Percentiles rank a stretch among this genome's conserved stretches.
Evolutionary conservation across 1,140 invertebrate genomes (phyloP).

Genomic region (Diachasma alloeum): DNA sequence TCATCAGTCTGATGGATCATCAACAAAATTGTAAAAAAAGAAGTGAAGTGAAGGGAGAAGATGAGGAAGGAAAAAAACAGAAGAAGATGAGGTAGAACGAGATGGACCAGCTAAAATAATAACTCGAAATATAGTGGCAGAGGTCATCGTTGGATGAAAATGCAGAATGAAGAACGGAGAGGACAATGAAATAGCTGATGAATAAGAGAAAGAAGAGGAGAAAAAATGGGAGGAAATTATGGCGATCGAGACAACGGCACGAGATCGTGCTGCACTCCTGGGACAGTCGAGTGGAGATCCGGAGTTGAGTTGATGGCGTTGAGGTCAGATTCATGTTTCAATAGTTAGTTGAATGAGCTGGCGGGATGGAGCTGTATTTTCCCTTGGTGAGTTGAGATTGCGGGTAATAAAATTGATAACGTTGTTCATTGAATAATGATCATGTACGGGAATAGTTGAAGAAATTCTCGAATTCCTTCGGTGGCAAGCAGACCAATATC

Average conservation of each 20-base stretch:
- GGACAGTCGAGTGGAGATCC: conserved; percentile 21
- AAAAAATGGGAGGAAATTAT: conserved; percentile 33
- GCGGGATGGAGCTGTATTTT: no score
- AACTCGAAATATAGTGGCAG: conserved; percentile 33
- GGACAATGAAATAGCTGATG: conserved; percentile 6
- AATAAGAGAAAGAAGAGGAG: background rate
- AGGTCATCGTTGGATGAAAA: conserved; percentile 22
- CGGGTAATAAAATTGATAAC: no score
- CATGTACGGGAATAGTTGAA: no score
- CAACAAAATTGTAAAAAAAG: conserved; percentile 3
- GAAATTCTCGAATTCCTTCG: no score
- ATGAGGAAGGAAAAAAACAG: background rate
- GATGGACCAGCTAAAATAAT: conserved; percentile 33
- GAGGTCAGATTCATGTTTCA: background rate
- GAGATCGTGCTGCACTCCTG: conserved; percentile 32
- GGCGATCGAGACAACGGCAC: conserved; percentile 39
- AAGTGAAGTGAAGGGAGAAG: background rate
- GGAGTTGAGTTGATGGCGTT: background rate
- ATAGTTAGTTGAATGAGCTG: background rate
- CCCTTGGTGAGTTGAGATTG: no score
- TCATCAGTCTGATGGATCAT: conserved; percentile 33
- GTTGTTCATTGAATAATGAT: no score
- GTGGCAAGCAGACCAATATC: no score
- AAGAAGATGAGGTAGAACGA: background rate
- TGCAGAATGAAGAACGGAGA: background rate